Base-by-base conservation (phyloP, 2,797 vertebrate species). In the Lutjanus argentimaculatus region DNA sequence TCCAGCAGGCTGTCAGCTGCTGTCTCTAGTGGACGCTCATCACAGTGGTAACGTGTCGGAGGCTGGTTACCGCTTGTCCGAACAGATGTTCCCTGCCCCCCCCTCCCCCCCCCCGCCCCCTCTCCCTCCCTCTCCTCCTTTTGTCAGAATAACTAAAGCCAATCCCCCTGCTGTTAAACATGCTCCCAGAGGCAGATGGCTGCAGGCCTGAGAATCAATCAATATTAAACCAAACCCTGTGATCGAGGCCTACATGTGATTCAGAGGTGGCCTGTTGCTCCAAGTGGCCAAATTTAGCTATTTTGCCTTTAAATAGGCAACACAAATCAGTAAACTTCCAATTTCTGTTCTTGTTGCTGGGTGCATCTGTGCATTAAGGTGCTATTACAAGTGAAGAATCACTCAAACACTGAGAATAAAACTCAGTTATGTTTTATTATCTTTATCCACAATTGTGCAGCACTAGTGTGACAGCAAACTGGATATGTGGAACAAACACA, bases 181-280 rank as follows among this genome's bases (percentile, higher is more conserved):
- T 19, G 82, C 72, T 83, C 80, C 84, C 77, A 45, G 68, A 68
- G 84, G 88, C 92, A 93, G 91, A 93, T 88, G 90, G 88, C 89
- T 57, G 57, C 77, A 77, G 77, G 46, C 67, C 75, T 5, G 53
- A 77, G 21, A 46, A 77, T 51, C 75, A 16, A 65, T 75, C 66
- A 57, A 55, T 62, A 80, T 73, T 48, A 65, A 69, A 48, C 53
- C 55, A 43, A 55, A 56, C 57, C 19, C 30, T 40, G 79, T 56
- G 68, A 65, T 72, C 43, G 5, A 36, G 30, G 30, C 30, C 30
- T 16, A 84, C 79, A 82, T 45, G 80, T 74, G 87, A 22, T 16
- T 74, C 7, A 70, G 30, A 67, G 62, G 53, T 11, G 15, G 3
- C 12, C 25, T 63, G 61, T 1, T 75, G 65, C 22, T 22, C 46